These are phyloP conservation scores for Zaprionus taronus DNA, from an alignment of 1,140 invertebrate genomes.

Conservation along the genomic window DNA sequence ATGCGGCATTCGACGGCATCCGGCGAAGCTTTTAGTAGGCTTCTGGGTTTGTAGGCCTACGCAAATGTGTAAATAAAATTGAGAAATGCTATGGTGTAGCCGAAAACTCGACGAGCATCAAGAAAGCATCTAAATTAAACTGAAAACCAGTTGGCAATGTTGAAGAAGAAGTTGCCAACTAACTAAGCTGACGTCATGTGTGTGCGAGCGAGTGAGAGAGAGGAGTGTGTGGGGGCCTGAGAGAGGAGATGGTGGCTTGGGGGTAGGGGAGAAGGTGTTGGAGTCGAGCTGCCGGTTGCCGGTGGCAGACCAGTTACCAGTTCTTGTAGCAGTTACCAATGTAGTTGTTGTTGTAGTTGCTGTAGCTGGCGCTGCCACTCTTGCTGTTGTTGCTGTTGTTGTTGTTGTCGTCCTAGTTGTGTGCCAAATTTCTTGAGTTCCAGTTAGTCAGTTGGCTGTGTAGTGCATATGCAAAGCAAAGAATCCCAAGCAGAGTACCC, in stretches of 20 bases:
- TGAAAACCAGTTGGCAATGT: conserved; percentile 66
- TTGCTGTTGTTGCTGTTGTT: conserved; percentile 18
- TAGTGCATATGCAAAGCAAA: conserved; percentile 17
- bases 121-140: conserved; percentile 81
- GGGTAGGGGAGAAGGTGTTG: conserved; percentile 37
- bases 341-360: conserved; percentile 9
- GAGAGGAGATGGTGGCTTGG: neutral
- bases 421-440: conserved; percentile 75
- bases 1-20: conserved; percentile 13
- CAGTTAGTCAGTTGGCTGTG: conserved; percentile 54
- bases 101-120: conserved; percentile 57
- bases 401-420: conserved; percentile 76
- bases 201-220: conserved; percentile 11
- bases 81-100: conserved; percentile 27
- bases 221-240: neutral
- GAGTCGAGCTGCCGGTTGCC: conserved; percentile 58
- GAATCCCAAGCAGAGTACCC: conserved; percentile 30
- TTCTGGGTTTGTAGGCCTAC: conserved; percentile 80
- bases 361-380: no score
- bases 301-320: conserved; percentile 68
- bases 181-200: conserved; percentile 69
- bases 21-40: conserved; percentile 59
- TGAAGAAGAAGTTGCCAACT: conserved; percentile 48
- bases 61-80: conserved; percentile 73
- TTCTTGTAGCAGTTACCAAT: conserved; percentile 65